Conservation (phyloP, 2,888 invertebrate genomes). For the Dryobota labecula region DNA sequence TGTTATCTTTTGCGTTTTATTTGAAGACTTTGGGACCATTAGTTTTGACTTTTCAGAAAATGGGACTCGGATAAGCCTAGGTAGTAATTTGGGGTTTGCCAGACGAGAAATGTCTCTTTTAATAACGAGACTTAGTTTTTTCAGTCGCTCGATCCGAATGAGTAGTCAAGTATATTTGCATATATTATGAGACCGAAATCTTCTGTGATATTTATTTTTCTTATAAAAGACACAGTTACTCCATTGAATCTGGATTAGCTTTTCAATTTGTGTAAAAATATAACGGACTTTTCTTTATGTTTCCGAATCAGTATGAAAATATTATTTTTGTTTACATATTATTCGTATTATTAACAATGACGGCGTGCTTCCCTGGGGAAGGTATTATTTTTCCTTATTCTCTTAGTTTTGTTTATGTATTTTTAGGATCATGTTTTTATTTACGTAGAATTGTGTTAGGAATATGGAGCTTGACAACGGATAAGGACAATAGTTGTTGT, state of each 20-base stretch:
- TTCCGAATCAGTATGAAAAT: constrained; percentile 6
- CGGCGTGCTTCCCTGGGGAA: constrained; percentile 11
- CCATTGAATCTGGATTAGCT: neutral
- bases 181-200: neutral
- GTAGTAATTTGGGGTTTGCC: neutral
- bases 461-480: neutral
- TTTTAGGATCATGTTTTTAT: constrained; percentile 26
- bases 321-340: constrained; percentile 17
- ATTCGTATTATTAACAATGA: constrained; percentile 32
- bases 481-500: constrained; percentile 3
- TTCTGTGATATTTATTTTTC: constrained; percentile 6
- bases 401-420: constrained; percentile 18
- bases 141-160: neutral
- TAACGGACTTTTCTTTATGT: neutral
- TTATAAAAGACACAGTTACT: neutral
- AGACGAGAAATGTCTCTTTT: constrained; percentile 9
- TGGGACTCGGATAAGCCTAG: constrained; percentile 19
- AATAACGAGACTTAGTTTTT: neutral
- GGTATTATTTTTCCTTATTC: constrained; percentile 25
- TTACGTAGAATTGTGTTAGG: constrained; percentile 21
- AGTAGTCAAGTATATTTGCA: neutral
- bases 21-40: constrained; percentile 25
- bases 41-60: constrained; percentile 12
- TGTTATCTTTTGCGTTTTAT: constrained; percentile 26
- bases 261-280: constrained; percentile 1